Evolutionary conservation across 2,797 vertebrate genomes (phyloP).

Genomic region (Apogon talboti): DNA sequence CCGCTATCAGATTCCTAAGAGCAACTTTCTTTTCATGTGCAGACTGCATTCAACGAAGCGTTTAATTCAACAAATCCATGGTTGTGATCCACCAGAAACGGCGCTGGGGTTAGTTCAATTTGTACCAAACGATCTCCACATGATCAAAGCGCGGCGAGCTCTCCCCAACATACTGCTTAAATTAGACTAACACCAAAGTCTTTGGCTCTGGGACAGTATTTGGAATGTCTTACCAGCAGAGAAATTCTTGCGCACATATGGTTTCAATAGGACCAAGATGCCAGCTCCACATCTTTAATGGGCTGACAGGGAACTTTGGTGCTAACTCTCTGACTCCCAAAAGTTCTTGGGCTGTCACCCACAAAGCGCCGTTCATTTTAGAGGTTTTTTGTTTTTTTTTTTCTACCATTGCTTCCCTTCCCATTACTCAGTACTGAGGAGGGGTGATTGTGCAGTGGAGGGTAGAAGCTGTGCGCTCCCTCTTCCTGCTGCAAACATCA

Average conservation of each 20-base stretch:
- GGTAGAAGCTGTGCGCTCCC: slow-evolving; percentile 82
- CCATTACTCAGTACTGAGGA: slow-evolving; percentile 90
- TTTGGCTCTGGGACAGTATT: slow-evolving; percentile 98
- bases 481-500: slow-evolving; percentile 85
- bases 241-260: slow-evolving; percentile 99
- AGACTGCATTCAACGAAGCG: slow-evolving; percentile 98
- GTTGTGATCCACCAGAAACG: slow-evolving; percentile 98
- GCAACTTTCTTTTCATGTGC: slow-evolving; percentile 96
- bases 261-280: slow-evolving; percentile 96
- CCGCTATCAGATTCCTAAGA: slow-evolving; percentile 93
- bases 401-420: slow-evolving; percentile 45
- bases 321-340: slow-evolving; percentile 96
- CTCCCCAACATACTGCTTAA: slow-evolving; percentile 99
- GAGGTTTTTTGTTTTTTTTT: slow-evolving; percentile 75
- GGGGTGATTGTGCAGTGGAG: slow-evolving; percentile 88
- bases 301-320: slow-evolving; percentile 96
- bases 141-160: slow-evolving; percentile 98
- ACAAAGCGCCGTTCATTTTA: slow-evolving; percentile 87
- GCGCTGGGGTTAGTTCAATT: slow-evolving; percentile 99
- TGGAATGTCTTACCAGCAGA: slow-evolving; percentile 99
- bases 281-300: slow-evolving; percentile 98
- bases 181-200: slow-evolving; percentile 99
- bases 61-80: slow-evolving; percentile 99
- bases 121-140: slow-evolving; percentile 99
- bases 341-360: slow-evolving; percentile 96